Evolutionary conservation across 2,888 invertebrate genomes (phyloP), one percentile per base, ranked within the genome.

Genomic region (Drosophila imparisetae): DNA sequence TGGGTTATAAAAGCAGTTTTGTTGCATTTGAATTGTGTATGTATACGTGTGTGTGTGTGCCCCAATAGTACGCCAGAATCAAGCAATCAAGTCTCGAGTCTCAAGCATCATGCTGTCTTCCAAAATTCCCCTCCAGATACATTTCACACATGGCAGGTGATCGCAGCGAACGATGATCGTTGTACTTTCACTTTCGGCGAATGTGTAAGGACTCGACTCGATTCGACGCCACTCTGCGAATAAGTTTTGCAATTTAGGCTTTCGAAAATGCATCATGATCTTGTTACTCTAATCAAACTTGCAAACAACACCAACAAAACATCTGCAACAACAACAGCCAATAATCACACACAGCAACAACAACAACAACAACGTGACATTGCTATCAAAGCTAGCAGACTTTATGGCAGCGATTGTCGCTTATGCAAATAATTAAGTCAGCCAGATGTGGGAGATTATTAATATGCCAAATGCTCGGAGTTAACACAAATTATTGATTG

Each of bases 191-290:
- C 80, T 80, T 80, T 80, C 64, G 40, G 60, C 77, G 64, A 63
- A 68, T 76, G 55, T 65, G 78, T 66, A 81, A 80, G 80, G 80
- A 80, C 78, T 74, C 70, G 53, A 29, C 53, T 24, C 21, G 45
- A 45, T 45, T 45, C 34, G 27, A 55, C 24, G 18, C 21, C 4
- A 40, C 40, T 57, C 15, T n/a, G 53, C 52, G 57, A 48, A 48
- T 65, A 62, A 75, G 52, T 61, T 72, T 80, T 49, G 73, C 76
- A 68, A 71, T 84, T 77, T 81, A 71, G 82, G 88, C 85, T 85
- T 85, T 85, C 88, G 75, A 81, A 89, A 87, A 87, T 85, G 80
- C 83, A 80, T 89, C 88, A 85, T 87, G 80, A 87, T 89, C 85
- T 86, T 82, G 85, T 84, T 87, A 74, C 61, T 57, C 67, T 75